Evolutionary conservation across 1,140 invertebrate genomes (phyloP).

Genomic region (Drosophila eugracilis): DNA sequence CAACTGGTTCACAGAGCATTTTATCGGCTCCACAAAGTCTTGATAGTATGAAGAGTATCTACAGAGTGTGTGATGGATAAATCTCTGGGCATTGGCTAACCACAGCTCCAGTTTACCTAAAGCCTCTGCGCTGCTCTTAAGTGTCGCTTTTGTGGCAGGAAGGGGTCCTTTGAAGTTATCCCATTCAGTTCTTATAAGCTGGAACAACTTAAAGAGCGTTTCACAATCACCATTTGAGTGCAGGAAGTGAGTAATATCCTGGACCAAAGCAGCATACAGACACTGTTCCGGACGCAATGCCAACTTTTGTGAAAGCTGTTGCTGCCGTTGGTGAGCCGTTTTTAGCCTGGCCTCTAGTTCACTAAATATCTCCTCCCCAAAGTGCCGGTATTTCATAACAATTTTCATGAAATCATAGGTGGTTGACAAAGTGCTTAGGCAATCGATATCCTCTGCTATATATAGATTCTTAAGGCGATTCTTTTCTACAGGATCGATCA

Average conservation of each 20-base stretch:
- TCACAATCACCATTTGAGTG: constrained; percentile 69
- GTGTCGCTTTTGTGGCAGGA: constrained; percentile 28
- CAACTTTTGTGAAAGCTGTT: constrained; percentile 84
- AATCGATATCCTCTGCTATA: constrained; percentile 87
- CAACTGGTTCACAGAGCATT: constrained; percentile 68
- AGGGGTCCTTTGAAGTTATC: constrained; percentile 21
- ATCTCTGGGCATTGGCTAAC: constrained; percentile 76
- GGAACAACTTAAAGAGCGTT: constrained; percentile 47
- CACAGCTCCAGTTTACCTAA: constrained; percentile 74
- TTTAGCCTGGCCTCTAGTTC: constrained; percentile 76
- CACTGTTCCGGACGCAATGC: constrained; percentile 87
- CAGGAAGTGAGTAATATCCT: constrained; percentile 75
- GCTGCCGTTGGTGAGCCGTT: constrained; percentile 68
- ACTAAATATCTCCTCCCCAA: constrained; percentile 66
- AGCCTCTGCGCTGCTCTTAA: constrained; percentile 47
- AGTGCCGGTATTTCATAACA: constrained; percentile 72
- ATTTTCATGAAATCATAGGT: constrained; percentile 78
- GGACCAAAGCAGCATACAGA: constrained; percentile 85
- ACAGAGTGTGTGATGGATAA: constrained; percentile 69
- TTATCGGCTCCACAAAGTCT: constrained; percentile 77
- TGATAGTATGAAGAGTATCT: constrained; percentile 71
- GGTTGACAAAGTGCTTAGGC: constrained; percentile 48
- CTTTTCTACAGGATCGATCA: constrained; percentile 91
- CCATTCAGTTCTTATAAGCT: constrained; percentile 44
- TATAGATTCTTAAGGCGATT: constrained; percentile 89